Evolutionary conservation across 2,888 invertebrate genomes (phyloP), one percentile per base, ranked within the genome.

Genomic region (Drosophila anomalata): DNA sequence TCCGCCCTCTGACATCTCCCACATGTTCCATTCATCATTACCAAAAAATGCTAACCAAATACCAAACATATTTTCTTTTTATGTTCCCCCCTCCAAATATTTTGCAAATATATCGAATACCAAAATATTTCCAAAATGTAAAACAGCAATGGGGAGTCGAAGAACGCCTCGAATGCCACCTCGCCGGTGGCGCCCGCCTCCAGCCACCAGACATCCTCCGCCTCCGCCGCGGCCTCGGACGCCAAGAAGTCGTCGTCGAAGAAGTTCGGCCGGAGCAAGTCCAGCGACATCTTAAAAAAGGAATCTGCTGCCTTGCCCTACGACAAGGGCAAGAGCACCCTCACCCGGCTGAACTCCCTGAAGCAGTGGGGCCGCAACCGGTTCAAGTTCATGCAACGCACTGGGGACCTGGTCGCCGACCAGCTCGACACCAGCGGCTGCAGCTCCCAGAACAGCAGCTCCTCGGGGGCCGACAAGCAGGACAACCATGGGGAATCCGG

Each of bases 291-390:
- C 79, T 93, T 96, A 90, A 95, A 94, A 92, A 93, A 94, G 85
- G 91, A 92, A 84, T 89, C 89, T 90, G 89, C 90, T 89, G 90
- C 91, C 89, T 90, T 90, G 79, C 90, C 90, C 73, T 90, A 90
- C 87, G 91, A 91, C 79, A 91, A 90, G 70, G 90, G 91, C 17
- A 92, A 92, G 79, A 90, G 80, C 93, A 94, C 92, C 92, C 93
- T 91, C 75, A 91, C 91, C 9, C 89, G 92, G 29, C 95, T 97
- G 91, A 96, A 96, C 90, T 95, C 95, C 26, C 92, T 97, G 61
- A 96, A 96, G 91, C 96, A 96, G 89, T 97, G 97, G 97, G 96
- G 97, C 62, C 95, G 95, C 89, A 96, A 94, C 84, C 94, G 96
- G 78, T 93, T 97, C 90, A 94, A 94, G 90, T 93, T 96, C 89